These are phyloP conservation scores for Australoheros facetus DNA, from an alignment of 2,797 vertebrate species.

Conservation along the genomic window DNA sequence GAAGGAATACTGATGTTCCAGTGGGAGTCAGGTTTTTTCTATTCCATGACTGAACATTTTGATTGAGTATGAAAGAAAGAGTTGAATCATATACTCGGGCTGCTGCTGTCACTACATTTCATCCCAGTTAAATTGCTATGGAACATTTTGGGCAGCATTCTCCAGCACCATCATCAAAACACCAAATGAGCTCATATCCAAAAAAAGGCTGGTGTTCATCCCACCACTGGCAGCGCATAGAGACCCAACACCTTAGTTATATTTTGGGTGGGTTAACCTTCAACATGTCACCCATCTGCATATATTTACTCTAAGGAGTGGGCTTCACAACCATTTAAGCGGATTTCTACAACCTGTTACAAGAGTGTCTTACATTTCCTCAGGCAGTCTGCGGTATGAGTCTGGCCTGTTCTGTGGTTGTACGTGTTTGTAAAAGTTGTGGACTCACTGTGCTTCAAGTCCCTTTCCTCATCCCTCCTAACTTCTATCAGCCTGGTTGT, in stretches of 20 bases:
- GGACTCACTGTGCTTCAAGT: conserved; percentile 3
- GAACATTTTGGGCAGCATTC: background rate
- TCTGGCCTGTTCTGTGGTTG: background rate
- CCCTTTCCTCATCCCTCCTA: conserved; percentile 16
- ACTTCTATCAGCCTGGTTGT: conserved; percentile 28
- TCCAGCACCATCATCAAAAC: background rate
- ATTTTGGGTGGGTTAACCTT: background rate
- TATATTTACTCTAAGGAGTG: background rate
- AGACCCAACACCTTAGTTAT: background rate
- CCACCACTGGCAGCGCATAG: background rate
- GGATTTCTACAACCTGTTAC: background rate
- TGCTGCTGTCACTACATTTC: background rate
- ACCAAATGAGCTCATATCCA: background rate
- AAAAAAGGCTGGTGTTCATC: background rate
- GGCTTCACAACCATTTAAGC: background rate
- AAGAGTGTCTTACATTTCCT: background rate
- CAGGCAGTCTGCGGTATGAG: background rate
- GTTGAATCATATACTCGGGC: background rate
- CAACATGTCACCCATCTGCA: background rate
- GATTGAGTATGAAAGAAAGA: background rate
- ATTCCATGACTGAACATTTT: background rate
- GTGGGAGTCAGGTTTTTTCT: background rate
- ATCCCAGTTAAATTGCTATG: background rate
- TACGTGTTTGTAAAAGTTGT: conserved; percentile 15
- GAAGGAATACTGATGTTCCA: background rate